Evolutionary conservation across 2,113 vertebrate species (phyloP).

Genomic region (Calidris pygmaea): DNA sequence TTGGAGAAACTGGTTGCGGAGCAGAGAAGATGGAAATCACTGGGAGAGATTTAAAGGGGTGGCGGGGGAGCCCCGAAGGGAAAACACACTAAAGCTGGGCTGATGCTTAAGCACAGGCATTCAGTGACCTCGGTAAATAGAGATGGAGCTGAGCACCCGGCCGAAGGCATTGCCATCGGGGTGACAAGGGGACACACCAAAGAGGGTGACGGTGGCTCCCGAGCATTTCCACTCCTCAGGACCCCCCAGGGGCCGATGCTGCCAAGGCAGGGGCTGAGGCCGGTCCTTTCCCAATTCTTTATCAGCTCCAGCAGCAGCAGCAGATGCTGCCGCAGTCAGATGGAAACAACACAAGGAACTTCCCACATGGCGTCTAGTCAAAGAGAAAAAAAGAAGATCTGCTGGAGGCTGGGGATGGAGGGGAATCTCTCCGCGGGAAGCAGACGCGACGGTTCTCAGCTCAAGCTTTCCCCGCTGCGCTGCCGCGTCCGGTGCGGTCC

Average conservation of each 20-base stretch:
- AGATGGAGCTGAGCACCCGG: not conserved
- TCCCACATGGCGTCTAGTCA: conserved; percentile 55
- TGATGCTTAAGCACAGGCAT: not conserved
- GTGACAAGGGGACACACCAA: rapidly evolving
- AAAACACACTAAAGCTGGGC: rapidly evolving
- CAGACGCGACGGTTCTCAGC: not conserved
- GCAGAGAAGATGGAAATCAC: rapidly evolving
- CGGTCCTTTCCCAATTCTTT: not conserved
- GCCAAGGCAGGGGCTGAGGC: not conserved
- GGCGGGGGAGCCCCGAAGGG: not conserved
- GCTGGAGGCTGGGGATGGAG: not conserved
- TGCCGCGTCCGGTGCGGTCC: rapidly evolving
- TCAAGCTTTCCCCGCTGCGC: not conserved
- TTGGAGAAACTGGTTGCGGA: not conserved
- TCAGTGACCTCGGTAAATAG: rapidly evolving
- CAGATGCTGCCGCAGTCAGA: conserved; percentile 58
- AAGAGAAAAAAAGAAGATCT: not conserved
- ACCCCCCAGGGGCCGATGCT: not conserved
- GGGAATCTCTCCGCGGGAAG: not conserved
- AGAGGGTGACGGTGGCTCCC: rapidly evolving
- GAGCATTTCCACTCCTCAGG: not conserved
- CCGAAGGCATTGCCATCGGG: rapidly evolving
- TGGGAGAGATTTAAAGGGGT: not conserved
- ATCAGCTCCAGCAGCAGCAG: conserved; percentile 1
- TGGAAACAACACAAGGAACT: conserved; percentile 54